Evolutionary conservation across 1,140 invertebrate species (phyloP).

Genomic region (Dinoponera quadriceps): DNA sequence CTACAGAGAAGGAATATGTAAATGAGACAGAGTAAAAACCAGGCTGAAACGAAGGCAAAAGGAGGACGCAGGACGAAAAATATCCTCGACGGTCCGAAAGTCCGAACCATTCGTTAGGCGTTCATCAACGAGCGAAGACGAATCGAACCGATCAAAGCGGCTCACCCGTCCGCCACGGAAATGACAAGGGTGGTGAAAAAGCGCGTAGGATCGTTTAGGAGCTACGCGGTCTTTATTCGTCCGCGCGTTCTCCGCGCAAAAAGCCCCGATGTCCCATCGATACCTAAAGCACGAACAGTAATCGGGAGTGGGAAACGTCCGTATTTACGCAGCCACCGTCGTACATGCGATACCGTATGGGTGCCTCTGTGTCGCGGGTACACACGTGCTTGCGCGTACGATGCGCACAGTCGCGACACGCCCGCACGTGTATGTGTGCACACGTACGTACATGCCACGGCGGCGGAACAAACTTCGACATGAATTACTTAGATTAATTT

Average conservation of each 20-base stretch:
- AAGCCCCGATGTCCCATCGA: constrained; percentile 27
- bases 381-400: not conserved
- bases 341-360: not conserved
- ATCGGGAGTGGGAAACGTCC: constrained; percentile 3
- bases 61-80: not conserved
- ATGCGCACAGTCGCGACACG: constrained; percentile 19
- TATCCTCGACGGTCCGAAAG: not conserved
- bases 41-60: not conserved
- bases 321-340: constrained; percentile 34
- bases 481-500: constrained; percentile 85
- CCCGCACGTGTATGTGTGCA: constrained; percentile 41
- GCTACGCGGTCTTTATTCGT: not conserved
- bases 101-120: not conserved
- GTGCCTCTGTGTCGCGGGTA: not conserved
- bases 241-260: constrained; percentile 3
- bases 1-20: too few species aligned
- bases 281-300: constrained; percentile 11
- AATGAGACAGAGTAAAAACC: not conserved
- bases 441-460: constrained; percentile 42
- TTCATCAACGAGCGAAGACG: not conserved
- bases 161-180: too few species aligned
- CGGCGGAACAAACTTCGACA: constrained; percentile 81
- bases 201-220: constrained; percentile 10
- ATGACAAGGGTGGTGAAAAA: not conserved
- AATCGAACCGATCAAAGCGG: not conserved